These are phyloP conservation scores for Gambelia wislizenii DNA, from an alignment of 2,797 vertebrate genomes.

Conservation along the genomic window DNA sequence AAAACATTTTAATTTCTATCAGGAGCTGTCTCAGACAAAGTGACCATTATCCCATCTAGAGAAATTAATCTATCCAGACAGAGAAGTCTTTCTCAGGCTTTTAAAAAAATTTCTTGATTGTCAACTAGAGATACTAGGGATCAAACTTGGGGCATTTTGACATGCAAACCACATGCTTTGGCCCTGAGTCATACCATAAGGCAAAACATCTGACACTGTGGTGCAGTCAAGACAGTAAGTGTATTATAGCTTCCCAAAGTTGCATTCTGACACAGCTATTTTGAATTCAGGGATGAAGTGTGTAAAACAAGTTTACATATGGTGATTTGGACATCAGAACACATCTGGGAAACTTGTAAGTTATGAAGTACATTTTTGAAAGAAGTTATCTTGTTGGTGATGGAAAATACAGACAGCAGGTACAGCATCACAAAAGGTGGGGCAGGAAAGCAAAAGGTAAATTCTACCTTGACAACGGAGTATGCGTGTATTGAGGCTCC, in stretches of 20 bases:
- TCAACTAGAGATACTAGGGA: not conserved
- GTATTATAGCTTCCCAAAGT: not conserved
- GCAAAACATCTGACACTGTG: not conserved
- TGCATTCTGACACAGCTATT: not conserved
- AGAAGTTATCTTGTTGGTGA: not conserved
- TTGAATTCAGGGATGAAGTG: not conserved
- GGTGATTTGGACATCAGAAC: not conserved
- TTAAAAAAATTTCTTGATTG: not conserved
- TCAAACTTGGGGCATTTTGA: not conserved
- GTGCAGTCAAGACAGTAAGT: not conserved
- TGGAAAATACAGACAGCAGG: not conserved
- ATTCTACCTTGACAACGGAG: not conserved
- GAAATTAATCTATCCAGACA: no score
- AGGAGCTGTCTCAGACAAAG: not conserved
- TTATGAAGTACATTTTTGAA: not conserved
- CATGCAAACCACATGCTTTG: not conserved
- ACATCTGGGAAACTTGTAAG: no score
- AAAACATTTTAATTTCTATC: not conserved
- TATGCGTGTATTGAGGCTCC: not conserved
- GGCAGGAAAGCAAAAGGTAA: not conserved
- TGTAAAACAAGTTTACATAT: no score
- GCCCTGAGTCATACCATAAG: no score
- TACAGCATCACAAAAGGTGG: not conserved
- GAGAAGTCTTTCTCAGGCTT: not conserved
- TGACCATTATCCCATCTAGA: not conserved